These are phyloP conservation scores for Enteromius paludinosus DNA, from an alignment of 2,797 vertebrate species.

Conservation along the genomic window DNA sequence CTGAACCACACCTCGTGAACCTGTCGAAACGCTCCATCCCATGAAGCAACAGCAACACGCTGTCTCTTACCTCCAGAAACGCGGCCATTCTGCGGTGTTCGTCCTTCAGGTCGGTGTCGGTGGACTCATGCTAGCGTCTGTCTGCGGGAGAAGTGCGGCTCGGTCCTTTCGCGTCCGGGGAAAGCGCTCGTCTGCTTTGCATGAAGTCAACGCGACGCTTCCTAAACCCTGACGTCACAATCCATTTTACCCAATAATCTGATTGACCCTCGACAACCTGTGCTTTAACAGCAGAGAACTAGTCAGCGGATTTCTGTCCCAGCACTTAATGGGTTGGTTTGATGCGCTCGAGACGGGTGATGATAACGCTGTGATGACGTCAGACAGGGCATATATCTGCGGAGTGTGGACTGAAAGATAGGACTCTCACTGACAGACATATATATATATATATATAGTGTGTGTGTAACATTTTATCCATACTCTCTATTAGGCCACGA, in stretches of 20 bases:
- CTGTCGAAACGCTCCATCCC: neutral
- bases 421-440: neutral
- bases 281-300: neutral
- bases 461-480: no score
- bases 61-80: conserved; percentile 75
- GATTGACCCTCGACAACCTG: conserved; percentile 66
- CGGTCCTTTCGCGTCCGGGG: conserved; percentile 49
- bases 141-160: conserved; percentile 38
- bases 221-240: conserved; percentile 78
- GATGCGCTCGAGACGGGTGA: neutral
- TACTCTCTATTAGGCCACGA: no score
- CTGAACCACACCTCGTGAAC: neutral
- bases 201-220: conserved; percentile 45
- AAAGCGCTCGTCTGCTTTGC: conserved; percentile 44
- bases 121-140: conserved; percentile 67
- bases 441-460: no score
- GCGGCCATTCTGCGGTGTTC: conserved; percentile 72
- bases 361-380: neutral
- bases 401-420: neutral
- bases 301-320: neutral
- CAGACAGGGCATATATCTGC: neutral
- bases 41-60: neutral
- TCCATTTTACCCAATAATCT: conserved; percentile 76
- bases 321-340: neutral
- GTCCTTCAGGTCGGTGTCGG: conserved; percentile 41